Percentiles rank a stretch among this genome's conserved stretches.
These are phyloP conservation scores for Galago senegalensis DNA, from an alignment of 2,797 vertebrate species.

Conservation along the genomic window DNA sequence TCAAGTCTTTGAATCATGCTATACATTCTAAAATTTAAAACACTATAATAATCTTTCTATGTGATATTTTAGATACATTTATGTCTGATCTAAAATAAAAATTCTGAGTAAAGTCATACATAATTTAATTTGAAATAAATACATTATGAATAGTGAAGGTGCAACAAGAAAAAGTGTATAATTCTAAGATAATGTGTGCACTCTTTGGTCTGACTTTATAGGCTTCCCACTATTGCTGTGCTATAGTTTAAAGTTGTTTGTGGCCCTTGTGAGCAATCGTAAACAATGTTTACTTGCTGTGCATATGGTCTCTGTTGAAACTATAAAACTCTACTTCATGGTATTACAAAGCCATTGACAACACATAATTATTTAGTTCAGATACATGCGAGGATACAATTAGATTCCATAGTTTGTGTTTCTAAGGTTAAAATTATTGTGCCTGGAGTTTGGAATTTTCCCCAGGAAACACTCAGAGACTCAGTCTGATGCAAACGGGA, in stretches of 20 bases:
- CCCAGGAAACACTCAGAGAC: no score
- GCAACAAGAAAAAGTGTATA: neutral
- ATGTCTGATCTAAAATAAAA: neutral
- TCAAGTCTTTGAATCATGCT: neutral
- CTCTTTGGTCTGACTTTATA: neutral
- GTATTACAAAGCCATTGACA: neutral
- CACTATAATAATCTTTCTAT: neutral
- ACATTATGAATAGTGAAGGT: neutral
- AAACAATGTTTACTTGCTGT: neutral
- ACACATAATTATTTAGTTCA: neutral
- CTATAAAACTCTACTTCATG: neutral
- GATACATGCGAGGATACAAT: no score
- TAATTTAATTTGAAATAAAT: neutral
- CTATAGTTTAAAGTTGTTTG: neutral
- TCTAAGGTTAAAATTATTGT: no score
- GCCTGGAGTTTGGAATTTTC: no score
- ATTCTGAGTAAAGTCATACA: neutral
- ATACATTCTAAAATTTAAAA: neutral
- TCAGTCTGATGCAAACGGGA: no score
- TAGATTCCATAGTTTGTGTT: no score
- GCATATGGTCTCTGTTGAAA: neutral
- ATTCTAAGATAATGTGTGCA: neutral
- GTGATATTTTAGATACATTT: neutral
- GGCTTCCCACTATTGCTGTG: neutral
- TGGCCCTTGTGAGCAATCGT: neutral